Evolutionary conservation across 2,797 vertebrate genomes (phyloP), one percentile per base, ranked within the genome.

Genomic region (Syndactyla subalaris): DNA sequence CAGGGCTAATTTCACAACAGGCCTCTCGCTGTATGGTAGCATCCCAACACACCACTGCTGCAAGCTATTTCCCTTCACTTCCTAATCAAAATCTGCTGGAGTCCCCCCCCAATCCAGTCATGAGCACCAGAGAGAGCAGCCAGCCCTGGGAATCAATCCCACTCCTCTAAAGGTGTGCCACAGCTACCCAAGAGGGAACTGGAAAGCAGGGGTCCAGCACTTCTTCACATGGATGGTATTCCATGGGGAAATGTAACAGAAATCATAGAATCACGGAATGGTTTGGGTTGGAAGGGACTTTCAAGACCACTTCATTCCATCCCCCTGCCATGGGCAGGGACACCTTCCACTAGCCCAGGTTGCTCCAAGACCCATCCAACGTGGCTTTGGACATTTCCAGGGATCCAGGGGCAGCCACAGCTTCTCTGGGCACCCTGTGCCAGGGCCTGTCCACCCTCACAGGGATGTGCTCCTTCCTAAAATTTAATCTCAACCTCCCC

Each of bases 331-430:
- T 17, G 30, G 34, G 12, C 6, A 41, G 41, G 63, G 36, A 43
- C 32, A 43, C 22, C 23, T 70, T 0, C 19, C 63, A 43, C 34
- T 0, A 0, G 2, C 7, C 55, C 41, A 75, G 62, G 36, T 0
- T 43, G 34, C 41, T 75, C 62, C 70, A 6, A 54, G 5, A 8
- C 9, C 29, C 0, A 0, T 21, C 55, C 86, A 68, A 0, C 48
- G 39, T 22, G 62, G 5, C 55, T 27, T 38, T 12, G 86, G 36
- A 0, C 78, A 43, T 11, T 75, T 0, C 21, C 62, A 81, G 70
- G 62, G 54, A 43, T 49, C 45, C 45, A 46, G 62, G 62, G 34
- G 30, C 85, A 74, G 61, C 62, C 70, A 4, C 70, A 81, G 62
- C 62, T 81, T 0, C 85, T 74, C 46, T 52, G 68, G 4, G 7